Evolutionary conservation across 2,113 vertebrate genomes (phyloP).

Genomic region (Cathartes aura): DNA sequence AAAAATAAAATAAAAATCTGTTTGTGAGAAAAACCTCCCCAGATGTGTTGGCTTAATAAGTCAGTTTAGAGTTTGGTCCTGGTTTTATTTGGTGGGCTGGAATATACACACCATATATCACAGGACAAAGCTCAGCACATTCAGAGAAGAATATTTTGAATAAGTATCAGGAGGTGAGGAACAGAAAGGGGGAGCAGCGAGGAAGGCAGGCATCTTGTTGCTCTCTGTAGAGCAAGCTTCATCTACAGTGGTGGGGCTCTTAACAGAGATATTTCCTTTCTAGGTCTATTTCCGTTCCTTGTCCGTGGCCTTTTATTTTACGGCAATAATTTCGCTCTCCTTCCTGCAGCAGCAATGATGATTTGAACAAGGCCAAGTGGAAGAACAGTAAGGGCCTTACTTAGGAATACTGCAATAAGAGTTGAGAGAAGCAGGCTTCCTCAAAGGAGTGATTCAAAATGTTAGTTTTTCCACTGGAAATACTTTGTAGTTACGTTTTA

Average conservation of each 20-base stretch:
- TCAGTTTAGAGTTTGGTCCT: not conserved
- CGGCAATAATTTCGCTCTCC: not conserved
- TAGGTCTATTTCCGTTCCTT: not conserved
- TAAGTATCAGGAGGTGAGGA: not conserved
- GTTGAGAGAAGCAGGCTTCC: not conserved
- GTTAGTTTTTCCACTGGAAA: not conserved
- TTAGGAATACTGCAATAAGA: not conserved
- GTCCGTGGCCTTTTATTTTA: not conserved
- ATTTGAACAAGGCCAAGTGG: not conserved
- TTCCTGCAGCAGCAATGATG: not conserved
- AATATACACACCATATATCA: not conserved
- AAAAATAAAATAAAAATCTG: not conserved
- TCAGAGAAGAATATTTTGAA: not conserved
- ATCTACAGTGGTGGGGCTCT: not conserved
- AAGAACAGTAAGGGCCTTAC: not conserved
- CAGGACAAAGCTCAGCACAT: not conserved
- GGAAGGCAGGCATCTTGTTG: not conserved
- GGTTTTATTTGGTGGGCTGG: not conserved
- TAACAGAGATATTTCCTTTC: not conserved
- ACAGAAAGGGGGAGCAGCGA: not conserved
- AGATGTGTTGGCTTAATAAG: not conserved
- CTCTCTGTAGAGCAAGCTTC: not conserved
- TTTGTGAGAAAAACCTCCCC: not conserved
- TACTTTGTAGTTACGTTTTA: not conserved
- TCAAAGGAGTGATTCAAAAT: not conserved